phyloP scores from a whole-genome alignment of 1,140 invertebrate genomes.

The Lordiphosa stackelbergi region DNA sequence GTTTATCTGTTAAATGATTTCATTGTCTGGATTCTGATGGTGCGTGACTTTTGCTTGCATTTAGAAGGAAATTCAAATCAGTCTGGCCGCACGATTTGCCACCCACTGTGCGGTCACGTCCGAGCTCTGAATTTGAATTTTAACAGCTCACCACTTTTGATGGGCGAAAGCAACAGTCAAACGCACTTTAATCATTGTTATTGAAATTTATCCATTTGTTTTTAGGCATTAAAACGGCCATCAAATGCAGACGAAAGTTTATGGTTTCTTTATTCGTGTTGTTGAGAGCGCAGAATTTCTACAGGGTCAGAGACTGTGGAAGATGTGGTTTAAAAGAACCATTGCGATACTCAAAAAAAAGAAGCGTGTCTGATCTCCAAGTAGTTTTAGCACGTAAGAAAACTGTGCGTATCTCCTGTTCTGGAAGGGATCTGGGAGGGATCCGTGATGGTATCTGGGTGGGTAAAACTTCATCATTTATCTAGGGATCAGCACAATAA shows the following conservation, averaged over 20 bases:
- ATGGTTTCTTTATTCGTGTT: conserved; percentile 1
- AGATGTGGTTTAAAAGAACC: no score
- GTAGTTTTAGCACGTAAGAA: no score
- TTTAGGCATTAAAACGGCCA: conserved; percentile 35
- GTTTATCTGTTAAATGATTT: conserved; percentile 45
- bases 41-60: conserved; percentile 50
- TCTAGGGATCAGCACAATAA: no score
- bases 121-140: conserved; percentile 44
- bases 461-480: no score
- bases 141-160: conserved; percentile 41
- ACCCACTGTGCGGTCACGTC: conserved; percentile 48
- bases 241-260: conserved; percentile 14
- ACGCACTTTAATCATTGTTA: conserved; percentile 50
- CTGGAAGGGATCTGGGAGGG: no score
- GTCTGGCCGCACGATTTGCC: conserved; percentile 21
- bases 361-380: no score
- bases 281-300: no score
- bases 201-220: conserved; percentile 37
- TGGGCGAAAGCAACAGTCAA: conserved; percentile 23
- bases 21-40: conserved; percentile 34
- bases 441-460: no score
- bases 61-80: conserved; percentile 26
- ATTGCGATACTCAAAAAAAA: no score
- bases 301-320: no score
- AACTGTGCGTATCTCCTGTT: no score